Evolutionary conservation across 2,113 vertebrate species (phyloP).

Genomic region (Albula glossodonta): DNA sequence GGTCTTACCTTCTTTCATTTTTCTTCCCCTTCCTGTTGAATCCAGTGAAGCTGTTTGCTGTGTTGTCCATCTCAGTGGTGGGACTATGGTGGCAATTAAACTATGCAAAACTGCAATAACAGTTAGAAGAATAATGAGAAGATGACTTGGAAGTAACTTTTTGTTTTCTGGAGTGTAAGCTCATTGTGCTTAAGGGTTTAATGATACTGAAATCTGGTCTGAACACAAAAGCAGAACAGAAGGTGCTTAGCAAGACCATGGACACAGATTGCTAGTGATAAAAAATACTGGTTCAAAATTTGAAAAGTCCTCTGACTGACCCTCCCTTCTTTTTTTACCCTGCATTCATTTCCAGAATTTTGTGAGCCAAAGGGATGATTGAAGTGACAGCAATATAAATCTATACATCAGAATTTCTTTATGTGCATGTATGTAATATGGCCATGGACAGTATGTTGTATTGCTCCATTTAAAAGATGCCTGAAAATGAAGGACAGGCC

Average conservation of each 20-base stretch:
- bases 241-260: background rate
- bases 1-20: background rate
- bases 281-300: background rate
- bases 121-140: too few species aligned
- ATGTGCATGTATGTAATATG: background rate
- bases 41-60: background rate
- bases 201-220: background rate
- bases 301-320: background rate
- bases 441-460: background rate
- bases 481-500: background rate
- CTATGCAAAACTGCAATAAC: background rate
- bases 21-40: slow-evolving; percentile 15
- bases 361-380: background rate
- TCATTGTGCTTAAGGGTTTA: background rate
- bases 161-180: background rate
- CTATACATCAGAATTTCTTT: background rate
- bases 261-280: background rate
- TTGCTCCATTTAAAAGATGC: background rate
- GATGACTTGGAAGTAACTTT: background rate
- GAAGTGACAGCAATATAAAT: background rate
- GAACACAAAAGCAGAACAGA: background rate
- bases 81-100: background rate
- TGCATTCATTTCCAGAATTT: background rate
- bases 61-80: background rate
- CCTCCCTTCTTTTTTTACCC: background rate